phyloP scores from a whole-genome alignment of 2,797 vertebrate genomes.

The Poliocrania exsul region DNA sequence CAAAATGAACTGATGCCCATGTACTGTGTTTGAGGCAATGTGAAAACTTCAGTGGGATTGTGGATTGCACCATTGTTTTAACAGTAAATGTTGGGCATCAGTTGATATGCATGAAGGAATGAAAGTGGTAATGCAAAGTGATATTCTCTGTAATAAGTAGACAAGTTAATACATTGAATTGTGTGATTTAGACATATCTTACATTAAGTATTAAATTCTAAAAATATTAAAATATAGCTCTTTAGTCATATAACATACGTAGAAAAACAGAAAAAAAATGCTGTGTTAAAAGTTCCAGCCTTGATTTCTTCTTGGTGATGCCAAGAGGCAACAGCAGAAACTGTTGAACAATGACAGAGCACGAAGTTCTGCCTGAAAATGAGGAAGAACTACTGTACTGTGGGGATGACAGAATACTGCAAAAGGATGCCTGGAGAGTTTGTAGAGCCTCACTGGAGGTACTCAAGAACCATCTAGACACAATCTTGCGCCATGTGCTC shows the following conservation, averaged over 20 bases:
- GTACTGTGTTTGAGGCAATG: not conserved
- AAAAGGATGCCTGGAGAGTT: not conserved
- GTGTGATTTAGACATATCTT: not conserved
- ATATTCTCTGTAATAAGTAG: not conserved
- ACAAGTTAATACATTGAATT: not conserved
- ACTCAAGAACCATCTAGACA: not conserved
- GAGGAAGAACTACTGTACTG: not conserved
- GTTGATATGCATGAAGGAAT: not conserved
- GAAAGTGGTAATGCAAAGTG: not conserved
- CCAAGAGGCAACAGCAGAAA: not conserved
- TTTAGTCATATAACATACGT: not conserved
- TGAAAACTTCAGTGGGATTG: not conserved
- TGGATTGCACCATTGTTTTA: not conserved
- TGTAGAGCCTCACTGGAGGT: not conserved
- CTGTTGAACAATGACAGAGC: not conserved
- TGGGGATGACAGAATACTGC: not conserved
- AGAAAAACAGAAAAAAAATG: not conserved
- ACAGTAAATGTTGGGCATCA: not conserved
- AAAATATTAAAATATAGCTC: not conserved
- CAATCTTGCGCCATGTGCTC: not conserved
- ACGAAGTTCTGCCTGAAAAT: not conserved
- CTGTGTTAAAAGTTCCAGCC: not conserved
- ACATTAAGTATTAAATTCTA: not conserved
- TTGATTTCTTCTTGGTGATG: not conserved
- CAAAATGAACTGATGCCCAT: not conserved